Evolutionary conservation across 2,888 invertebrate species (phyloP).

Genomic region (Athripsodes cinereus): DNA sequence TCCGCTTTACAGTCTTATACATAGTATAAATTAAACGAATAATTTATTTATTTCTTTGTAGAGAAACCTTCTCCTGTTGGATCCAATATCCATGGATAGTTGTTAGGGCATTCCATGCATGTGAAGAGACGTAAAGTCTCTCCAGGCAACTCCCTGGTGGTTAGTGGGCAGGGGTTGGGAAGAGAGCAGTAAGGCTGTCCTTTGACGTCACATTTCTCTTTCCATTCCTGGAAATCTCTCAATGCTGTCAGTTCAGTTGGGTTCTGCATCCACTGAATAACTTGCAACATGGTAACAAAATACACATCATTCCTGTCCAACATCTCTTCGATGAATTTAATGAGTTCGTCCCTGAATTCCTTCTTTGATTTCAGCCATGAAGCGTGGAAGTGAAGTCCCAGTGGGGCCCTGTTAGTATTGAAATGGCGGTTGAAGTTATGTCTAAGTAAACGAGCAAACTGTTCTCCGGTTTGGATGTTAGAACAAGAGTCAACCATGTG

Average conservation of each 20-base stretch:
- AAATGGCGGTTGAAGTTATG: slow-evolving; percentile 95
- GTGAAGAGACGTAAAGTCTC: slow-evolving; percentile 89
- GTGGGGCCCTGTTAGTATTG: slow-evolving; percentile 87
- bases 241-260: slow-evolving; percentile 82
- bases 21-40: slow-evolving; percentile 23
- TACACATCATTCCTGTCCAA: slow-evolving; percentile 83
- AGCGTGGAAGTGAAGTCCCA: slow-evolving; percentile 90
- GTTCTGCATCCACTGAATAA: slow-evolving; percentile 95
- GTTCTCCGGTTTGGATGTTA: slow-evolving; percentile 85
- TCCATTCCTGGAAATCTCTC: slow-evolving; percentile 92
- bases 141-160: slow-evolving; percentile 84
- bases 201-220: slow-evolving; percentile 91
- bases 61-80: slow-evolving; percentile 92
- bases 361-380: slow-evolving; percentile 93
- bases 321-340: slow-evolving; percentile 93
- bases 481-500: slow-evolving; percentile 94
- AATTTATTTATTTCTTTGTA: slow-evolving; percentile 60
- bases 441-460: slow-evolving; percentile 81
- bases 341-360: slow-evolving; percentile 84
- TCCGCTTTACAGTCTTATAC: slow-evolving; percentile 26
- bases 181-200: slow-evolving; percentile 89
- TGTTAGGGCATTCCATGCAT: slow-evolving; percentile 93
- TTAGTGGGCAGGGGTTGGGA: slow-evolving; percentile 85
- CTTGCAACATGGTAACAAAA: slow-evolving; percentile 86
- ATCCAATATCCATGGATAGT: slow-evolving; percentile 92